Percentiles rank a stretch among this genome's conserved stretches.
Evolutionary conservation across 2,888 invertebrate genomes (phyloP).

Genomic region (Ichneumoninae sp.): DNA sequence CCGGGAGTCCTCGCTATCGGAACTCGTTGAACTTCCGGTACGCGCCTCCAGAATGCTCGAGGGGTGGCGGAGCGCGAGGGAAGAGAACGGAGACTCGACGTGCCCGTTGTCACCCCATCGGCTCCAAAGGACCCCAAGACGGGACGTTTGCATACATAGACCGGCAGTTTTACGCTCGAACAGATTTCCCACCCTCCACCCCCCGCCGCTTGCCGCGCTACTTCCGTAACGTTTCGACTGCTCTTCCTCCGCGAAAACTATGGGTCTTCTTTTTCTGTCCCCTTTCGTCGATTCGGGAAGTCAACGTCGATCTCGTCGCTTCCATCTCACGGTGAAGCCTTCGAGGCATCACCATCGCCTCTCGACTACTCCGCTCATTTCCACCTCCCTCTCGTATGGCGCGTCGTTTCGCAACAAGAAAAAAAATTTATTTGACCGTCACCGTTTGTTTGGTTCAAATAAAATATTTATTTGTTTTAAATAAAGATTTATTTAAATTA

Average conservation of each 20-base stretch:
- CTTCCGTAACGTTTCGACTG: slow-evolving; percentile 41
- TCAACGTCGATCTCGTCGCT: slow-evolving; percentile 46
- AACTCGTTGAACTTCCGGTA: slow-evolving; percentile 65
- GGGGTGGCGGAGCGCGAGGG: slow-evolving; percentile 30
- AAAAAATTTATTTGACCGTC: too few relatives aligned
- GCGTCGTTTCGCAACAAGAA: background rate
- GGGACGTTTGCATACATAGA: slow-evolving; percentile 84
- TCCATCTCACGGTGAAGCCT: slow-evolving; percentile 14
- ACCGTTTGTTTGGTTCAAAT: too few relatives aligned
- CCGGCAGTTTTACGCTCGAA: slow-evolving; percentile 83
- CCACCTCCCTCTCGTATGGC: background rate
- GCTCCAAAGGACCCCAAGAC: slow-evolving; percentile 76
- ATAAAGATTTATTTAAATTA: too few relatives aligned
- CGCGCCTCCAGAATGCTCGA: slow-evolving; percentile 54
- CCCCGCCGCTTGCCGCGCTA: slow-evolving; percentile 18
- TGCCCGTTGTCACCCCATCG: slow-evolving; percentile 84
- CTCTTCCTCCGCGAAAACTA: slow-evolving; percentile 29
- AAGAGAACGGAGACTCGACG: slow-evolving; percentile 67
- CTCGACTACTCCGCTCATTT: slow-evolving; percentile 9
- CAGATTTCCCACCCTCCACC: slow-evolving; percentile 76
- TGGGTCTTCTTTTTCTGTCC: slow-evolving; percentile 6
- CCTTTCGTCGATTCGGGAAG: slow-evolving; percentile 31
- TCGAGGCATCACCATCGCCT: background rate
- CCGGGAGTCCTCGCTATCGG: slow-evolving; percentile 60
- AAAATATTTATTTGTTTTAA: too few relatives aligned